These are phyloP conservation scores for Heptranchias perlo DNA, from an alignment of 2,113 vertebrate genomes.

Conservation along the genomic window DNA sequence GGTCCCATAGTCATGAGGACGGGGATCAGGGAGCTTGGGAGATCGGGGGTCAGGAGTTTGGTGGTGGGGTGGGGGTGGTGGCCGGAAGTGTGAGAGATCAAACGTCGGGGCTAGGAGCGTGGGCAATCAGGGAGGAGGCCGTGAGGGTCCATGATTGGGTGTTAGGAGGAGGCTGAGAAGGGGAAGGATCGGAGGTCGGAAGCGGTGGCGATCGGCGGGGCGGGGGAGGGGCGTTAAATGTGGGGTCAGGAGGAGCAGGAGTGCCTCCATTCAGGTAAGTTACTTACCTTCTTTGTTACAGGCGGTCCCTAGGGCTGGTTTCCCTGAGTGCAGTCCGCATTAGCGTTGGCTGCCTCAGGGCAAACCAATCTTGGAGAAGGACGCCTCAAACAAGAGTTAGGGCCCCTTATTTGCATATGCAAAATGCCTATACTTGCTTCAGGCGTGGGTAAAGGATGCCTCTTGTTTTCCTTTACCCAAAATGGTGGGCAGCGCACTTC, in stretches of 20 bases:
- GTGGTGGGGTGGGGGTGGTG: no score
- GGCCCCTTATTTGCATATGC: background rate
- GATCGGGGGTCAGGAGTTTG: no score
- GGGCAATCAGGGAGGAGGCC: no score
- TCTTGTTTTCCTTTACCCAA: background rate
- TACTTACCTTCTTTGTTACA: background rate
- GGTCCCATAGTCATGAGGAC: no score
- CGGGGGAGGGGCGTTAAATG: no score
- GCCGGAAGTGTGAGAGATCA: no score
- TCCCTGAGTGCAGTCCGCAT: background rate
- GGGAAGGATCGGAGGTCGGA: background rate
- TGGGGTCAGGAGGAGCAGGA: background rate
- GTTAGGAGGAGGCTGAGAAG: background rate
- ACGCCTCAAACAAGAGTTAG: background rate
- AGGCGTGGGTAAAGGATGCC: background rate
- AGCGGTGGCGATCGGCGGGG: background rate
- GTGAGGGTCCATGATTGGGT: no score
- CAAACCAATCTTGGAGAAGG: background rate
- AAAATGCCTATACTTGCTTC: background rate
- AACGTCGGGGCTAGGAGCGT: background rate
- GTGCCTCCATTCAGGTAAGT: background rate
- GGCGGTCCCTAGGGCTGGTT: background rate
- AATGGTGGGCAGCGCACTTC: background rate
- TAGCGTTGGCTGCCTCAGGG: no score
- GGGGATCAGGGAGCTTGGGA: no score